These are phyloP conservation scores for Aplochiton taeniatus DNA, from an alignment of 2,797 vertebrate genomes.

Conservation along the genomic window DNA sequence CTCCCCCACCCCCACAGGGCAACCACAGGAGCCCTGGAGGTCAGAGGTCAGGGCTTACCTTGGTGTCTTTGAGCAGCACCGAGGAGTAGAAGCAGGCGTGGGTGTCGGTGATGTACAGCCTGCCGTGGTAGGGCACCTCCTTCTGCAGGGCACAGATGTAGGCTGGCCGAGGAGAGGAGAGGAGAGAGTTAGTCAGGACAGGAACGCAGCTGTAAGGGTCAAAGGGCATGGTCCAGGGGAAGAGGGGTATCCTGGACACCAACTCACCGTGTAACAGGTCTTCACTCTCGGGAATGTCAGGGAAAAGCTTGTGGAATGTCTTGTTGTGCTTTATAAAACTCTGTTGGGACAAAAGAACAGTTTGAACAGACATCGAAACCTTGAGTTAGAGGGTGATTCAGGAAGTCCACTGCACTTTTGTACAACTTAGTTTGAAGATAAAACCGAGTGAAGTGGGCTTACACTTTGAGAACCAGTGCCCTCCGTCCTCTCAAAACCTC, in stretches of 20 bases:
- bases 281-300: constrained; percentile 74
- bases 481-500: constrained; percentile 50
- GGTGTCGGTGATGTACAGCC: constrained; percentile 79
- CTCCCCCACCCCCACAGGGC: neutral
- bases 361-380: neutral
- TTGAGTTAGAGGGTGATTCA: too few relatives aligned
- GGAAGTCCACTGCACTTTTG: too few relatives aligned
- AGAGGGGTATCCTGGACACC: too few relatives aligned
- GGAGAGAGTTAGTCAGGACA: constrained; percentile 1
- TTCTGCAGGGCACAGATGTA: constrained; percentile 87
- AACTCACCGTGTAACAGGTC: constrained; percentile 79
- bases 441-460: constrained; percentile 33
- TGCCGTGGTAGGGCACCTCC: constrained; percentile 85
- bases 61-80: constrained; percentile 84
- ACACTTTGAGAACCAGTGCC: constrained; percentile 69
- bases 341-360: constrained; percentile 46
- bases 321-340: constrained; percentile 79
- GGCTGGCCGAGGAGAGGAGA: constrained; percentile 56
- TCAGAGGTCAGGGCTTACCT: constrained; percentile 59
- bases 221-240: too few relatives aligned
- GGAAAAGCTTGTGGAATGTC: constrained; percentile 84
- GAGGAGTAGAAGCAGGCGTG: constrained; percentile 84
- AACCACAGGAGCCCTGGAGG: neutral
- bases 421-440: neutral
- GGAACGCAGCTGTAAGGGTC: neutral